Base-by-base conservation (phyloP, 1,140 invertebrate species). In the Streblospio benedicti region DNA sequence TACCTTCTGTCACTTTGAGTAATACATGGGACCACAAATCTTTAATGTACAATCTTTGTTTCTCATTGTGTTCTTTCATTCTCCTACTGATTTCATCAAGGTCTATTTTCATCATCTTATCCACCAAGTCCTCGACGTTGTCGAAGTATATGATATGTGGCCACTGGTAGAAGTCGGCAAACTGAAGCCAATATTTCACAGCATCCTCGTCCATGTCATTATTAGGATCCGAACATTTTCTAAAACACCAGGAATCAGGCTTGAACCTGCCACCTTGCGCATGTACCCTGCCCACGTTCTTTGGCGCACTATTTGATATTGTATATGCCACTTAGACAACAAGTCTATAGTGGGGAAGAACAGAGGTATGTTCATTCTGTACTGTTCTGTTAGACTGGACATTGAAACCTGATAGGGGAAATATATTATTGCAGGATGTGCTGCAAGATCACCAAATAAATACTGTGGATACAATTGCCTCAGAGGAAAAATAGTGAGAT, bases 381-480 rank as follows among this genome's bases (percentile, higher is more conserved):
- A 62, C 44, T 62, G 60, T 47, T 62, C 60, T 33, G 60, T 62
- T 23, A 62, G 45, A 50, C 60, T 62, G 32, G 59, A 31, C 60
- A 62, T 62, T 0, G 60, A 62, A 20, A 62, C 60, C 33, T 62
- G 60, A 33, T 62, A 62, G 27, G 60, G 60, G 16, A 62, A 32
- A 38, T 62, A 57, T n/a, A 62, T 33, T 14, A 62, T 58, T 45
- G 44, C 60, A 18, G 41, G 53, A 28, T 62, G 60, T 4, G 60
- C 58, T 14, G 55, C 47, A 4, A 62, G 18, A 30, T 62, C 61
- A 20, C 32, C 32, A 35, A 64, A 63, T 9, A 27, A n/a, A 43
- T 65, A 65, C 23, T 60, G 61, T 14, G 60, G 60, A 47, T 62
- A 62, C 28, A 62, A 49, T 27, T 62, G 44, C 31, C 60, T 58